phyloP scores from a whole-genome alignment of 2,113 vertebrate species.

The Gallinago paraguaiae region DNA sequence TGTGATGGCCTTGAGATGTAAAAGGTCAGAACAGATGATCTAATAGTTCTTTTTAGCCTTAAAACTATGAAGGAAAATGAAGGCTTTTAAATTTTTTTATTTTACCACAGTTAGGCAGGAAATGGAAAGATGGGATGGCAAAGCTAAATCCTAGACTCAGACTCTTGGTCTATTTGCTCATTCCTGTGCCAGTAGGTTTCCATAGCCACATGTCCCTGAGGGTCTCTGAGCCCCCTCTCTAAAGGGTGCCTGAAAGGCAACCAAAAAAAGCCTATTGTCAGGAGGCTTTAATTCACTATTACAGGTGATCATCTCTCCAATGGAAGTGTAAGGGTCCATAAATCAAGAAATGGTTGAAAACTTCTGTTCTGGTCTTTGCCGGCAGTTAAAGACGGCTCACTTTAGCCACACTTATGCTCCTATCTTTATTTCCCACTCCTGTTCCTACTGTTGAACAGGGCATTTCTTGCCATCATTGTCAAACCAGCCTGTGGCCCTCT shows the following conservation, averaged over 20 bases:
- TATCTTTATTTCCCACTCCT: not conserved
- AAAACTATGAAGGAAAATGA: slow-evolving; percentile 25
- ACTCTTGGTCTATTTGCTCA: not conserved
- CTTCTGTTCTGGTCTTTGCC: not conserved
- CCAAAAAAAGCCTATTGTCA: not conserved
- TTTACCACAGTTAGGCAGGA: not conserved
- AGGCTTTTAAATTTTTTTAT: slow-evolving; percentile 3
- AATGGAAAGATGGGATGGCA: not conserved
- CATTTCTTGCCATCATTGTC: not conserved
- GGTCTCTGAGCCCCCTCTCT: not conserved
- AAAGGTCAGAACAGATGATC: slow-evolving; percentile 49
- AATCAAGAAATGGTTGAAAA: slow-evolving; percentile 29
- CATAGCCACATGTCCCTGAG: not conserved
- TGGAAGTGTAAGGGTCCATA: not conserved
- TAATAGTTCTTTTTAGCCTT: slow-evolving; percentile 35
- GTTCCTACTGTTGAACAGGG: not conserved
- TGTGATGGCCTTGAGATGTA: slow-evolving; percentile 28
- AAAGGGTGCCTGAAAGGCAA: not conserved
- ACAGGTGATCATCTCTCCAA: not conserved
- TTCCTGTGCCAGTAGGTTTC: not conserved
- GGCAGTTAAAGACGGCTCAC: not conserved
- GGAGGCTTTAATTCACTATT: slow-evolving; percentile 29
- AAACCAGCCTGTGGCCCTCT: not conserved
- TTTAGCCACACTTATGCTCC: not conserved
- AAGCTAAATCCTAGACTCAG: not conserved